Evolutionary conservation across 2,888 invertebrate species (phyloP), one percentile per base, ranked within the genome.

Genomic region (Ichneumoninae sp.): DNA sequence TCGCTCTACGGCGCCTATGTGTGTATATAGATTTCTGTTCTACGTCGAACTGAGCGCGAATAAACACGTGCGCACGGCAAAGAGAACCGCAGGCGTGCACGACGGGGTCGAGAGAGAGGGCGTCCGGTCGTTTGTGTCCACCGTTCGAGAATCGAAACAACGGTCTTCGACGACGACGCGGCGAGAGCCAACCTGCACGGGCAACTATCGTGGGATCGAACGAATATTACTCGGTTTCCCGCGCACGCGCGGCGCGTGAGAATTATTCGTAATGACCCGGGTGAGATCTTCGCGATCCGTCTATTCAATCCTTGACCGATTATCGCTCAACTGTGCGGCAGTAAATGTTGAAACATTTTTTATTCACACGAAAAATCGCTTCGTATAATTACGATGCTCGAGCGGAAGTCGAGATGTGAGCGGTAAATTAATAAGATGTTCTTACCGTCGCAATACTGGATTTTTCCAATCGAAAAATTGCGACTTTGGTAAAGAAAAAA

Each of bases 121-220:
- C 26, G 57, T 13, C 10, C 22, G 22, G 57, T 57, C 22, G 22
- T 57, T 36, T 50, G 40, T 40, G 69, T 69, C 54, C 40, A n/a
- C 66, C 26, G 76, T 54, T 65, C 36, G 73, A 57, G 30, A 52
- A 66, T 71, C 40, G 50, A 81, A 70, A 60, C 68, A 68, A 63
- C 63, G 63, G 40, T 50, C 57, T 30, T 57, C 73, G 52, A 44
- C 54, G 69, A 70, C 78, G 78, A 60, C 44, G 52, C 19, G 44
- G 63, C 33, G 50, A 75, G 57, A 77, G 57, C 36, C 50, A 52
- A 33, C 52, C 22, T 19, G 13, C 70, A 50, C 44, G 75, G 75
- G 70, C 54, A 74, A 47, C 66, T 57, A 84, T 84, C 78, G 84
- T 84, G 84, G 78, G 84, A 84, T 81, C 84, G 22, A 78, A 81